These are phyloP conservation scores for Parasteatoda tepidariorum DNA, from an alignment of 1,140 invertebrate genomes.

Conservation along the genomic window DNA sequence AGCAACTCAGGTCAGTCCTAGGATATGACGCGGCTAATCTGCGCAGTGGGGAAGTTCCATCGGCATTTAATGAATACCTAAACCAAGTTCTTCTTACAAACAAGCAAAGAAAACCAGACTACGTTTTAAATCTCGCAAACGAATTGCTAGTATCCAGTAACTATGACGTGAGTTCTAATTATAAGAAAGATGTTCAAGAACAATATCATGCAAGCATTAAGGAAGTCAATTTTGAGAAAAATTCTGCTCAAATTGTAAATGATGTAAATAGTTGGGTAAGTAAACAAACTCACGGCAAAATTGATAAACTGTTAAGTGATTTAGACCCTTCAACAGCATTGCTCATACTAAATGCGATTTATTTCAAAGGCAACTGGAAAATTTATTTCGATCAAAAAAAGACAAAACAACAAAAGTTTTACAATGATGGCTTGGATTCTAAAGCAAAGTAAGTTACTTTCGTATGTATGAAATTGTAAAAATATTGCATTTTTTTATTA, in stretches of 20 bases:
- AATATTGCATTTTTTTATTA: too few species aligned
- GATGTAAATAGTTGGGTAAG: constrained; percentile 78
- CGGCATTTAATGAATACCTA: too few species aligned
- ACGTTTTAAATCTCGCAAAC: not conserved
- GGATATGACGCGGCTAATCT: not conserved
- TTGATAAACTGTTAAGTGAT: constrained; percentile 72
- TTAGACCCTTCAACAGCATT: constrained; percentile 71
- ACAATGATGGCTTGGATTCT: constrained; percentile 72
- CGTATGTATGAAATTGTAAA: too few species aligned
- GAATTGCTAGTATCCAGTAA: not conserved
- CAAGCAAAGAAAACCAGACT: too few species aligned
- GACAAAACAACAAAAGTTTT: constrained; percentile 68
- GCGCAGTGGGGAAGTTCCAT: not conserved
- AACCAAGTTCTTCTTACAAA: too few species aligned
- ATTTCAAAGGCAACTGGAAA: constrained; percentile 83
- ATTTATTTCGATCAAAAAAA: constrained; percentile 75
- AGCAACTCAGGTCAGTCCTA: not conserved
- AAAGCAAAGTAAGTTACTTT: not conserved
- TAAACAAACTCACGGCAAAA: constrained; percentile 75
- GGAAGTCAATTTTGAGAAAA: not conserved
- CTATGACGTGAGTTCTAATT: not conserved
- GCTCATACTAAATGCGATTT: constrained; percentile 82
- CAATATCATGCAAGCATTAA: not conserved
- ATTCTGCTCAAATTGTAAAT: constrained; percentile 68
- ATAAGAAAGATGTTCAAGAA: not conserved